These are phyloP conservation scores for Pangasianodon hypophthalmus DNA, from an alignment of 2,113 vertebrate species.

Conservation along the genomic window DNA sequence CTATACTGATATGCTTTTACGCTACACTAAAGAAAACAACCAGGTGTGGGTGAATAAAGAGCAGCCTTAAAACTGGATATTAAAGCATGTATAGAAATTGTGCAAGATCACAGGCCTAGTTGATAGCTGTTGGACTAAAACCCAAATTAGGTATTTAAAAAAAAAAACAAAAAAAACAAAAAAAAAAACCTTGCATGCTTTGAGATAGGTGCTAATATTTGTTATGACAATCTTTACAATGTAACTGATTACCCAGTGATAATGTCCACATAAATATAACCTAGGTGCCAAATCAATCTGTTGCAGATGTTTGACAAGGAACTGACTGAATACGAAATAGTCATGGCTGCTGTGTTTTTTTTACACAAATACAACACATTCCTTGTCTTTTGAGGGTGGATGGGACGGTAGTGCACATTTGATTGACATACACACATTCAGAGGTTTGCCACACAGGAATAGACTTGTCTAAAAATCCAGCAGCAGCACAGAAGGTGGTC, in stretches of 20 bases:
- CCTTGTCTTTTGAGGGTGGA: constrained; percentile 48
- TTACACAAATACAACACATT: not conserved
- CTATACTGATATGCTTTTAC: not conserved
- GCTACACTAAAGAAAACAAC: not conserved
- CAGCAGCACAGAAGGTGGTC: not conserved
- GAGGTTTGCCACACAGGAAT: constrained; percentile 18
- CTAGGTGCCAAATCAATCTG: not conserved
- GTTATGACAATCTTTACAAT: not conserved
- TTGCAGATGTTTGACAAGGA: not conserved
- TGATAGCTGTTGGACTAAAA: not conserved
- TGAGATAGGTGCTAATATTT: not conserved
- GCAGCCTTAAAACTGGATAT: not conserved
- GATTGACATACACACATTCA: not conserved
- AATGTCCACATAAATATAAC: not conserved
- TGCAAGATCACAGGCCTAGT: constrained; percentile 30
- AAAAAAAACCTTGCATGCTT: not conserved
- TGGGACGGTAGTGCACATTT: constrained; percentile 31
- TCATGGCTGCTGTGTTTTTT: constrained; percentile 19
- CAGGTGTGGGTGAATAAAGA: not conserved
- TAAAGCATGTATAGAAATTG: not conserved
- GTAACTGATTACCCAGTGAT: not conserved
- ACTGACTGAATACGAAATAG: not conserved
- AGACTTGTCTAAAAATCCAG: constrained; percentile 50
- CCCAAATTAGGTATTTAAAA: not conserved
- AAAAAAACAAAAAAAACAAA: not conserved